phyloP scores from a whole-genome alignment of 1,140 invertebrate genomes.

The Hesperophylax magnus region DNA sequence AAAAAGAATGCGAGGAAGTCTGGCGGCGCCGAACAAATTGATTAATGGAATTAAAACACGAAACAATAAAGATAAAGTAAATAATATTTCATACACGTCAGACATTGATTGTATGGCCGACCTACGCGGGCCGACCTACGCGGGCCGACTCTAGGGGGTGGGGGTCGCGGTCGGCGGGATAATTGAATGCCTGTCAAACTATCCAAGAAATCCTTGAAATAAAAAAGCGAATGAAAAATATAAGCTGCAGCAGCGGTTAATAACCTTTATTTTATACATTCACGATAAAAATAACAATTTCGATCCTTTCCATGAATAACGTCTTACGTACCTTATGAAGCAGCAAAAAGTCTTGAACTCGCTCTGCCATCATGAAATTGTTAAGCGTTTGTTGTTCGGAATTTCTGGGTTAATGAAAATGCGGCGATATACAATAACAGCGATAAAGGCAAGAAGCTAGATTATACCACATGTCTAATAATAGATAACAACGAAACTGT shows the following conservation, averaged over 20 bases:
- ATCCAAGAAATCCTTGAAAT: slow-evolving; percentile 33
- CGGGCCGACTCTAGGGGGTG: too few species aligned
- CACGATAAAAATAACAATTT: too few species aligned
- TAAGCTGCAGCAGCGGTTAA: not conserved
- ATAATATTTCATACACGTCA: slow-evolving; percentile 38
- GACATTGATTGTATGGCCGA: slow-evolving; percentile 34
- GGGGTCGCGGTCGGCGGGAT: slow-evolving; percentile 19
- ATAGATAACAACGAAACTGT: too few species aligned
- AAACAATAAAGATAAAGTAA: slow-evolving; percentile 38
- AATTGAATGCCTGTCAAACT: slow-evolving; percentile 40
- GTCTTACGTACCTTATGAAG: too few species aligned
- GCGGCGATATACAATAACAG: too few species aligned
- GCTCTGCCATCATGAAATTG: too few species aligned
- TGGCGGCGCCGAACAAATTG: slow-evolving; percentile 27
- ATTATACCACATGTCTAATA: too few species aligned
- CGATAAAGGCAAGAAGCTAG: too few species aligned
- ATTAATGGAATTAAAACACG: slow-evolving; percentile 40
- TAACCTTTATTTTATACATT: not conserved
- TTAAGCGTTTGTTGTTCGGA: too few species aligned
- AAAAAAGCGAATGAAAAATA: slow-evolving; percentile 39
- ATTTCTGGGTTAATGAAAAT: too few species aligned
- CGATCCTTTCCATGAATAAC: too few species aligned
- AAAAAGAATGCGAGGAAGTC: not conserved
- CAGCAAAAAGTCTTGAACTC: too few species aligned
- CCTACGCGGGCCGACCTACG: not conserved